Evolutionary conservation across 2,113 vertebrate species (phyloP).

Genomic region (Pangasianodon hypophthalmus): DNA sequence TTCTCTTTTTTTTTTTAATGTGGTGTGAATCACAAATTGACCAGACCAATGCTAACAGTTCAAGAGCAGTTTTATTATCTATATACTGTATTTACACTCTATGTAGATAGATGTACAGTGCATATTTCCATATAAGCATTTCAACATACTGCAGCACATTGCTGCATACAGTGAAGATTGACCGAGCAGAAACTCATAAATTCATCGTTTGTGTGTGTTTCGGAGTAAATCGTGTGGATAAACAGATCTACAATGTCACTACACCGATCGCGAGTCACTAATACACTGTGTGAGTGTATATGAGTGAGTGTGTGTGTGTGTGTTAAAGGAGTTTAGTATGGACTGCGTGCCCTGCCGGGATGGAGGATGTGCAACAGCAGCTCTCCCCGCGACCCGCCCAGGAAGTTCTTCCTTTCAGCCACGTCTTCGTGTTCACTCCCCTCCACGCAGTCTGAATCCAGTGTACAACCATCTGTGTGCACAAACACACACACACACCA

Average conservation of each 20-base stretch:
- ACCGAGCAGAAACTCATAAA: neutral
- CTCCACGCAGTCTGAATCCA: slow-evolving; percentile 45
- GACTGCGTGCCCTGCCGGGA: slow-evolving; percentile 13
- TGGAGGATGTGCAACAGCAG: slow-evolving; percentile 41
- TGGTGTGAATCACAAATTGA: neutral
- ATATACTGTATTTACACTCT: slow-evolving; percentile 37
- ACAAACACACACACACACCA: neutral
- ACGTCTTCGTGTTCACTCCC: slow-evolving; percentile 10
- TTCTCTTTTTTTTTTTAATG: neutral
- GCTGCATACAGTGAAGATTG: slow-evolving; percentile 13
- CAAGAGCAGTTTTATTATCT: slow-evolving; percentile 27
- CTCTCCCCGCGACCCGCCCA: slow-evolving; percentile 18
- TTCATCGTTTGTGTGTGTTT: neutral
- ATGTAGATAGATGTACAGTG: slow-evolving; percentile 28
- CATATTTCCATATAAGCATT: slow-evolving; percentile 43
- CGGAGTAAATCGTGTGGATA: neutral
- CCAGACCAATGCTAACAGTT: neutral
- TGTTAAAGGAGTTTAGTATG: slow-evolving; percentile 13
- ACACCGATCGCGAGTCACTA: neutral
- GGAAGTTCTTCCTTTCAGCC: slow-evolving; percentile 32
- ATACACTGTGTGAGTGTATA: neutral
- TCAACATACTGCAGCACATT: neutral
- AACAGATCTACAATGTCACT: neutral
- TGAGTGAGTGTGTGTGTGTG: neutral
- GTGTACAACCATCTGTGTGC: slow-evolving; percentile 34